Conservation (phyloP, 2,797 vertebrate genomes). For the Centropyge bicolor region DNA sequence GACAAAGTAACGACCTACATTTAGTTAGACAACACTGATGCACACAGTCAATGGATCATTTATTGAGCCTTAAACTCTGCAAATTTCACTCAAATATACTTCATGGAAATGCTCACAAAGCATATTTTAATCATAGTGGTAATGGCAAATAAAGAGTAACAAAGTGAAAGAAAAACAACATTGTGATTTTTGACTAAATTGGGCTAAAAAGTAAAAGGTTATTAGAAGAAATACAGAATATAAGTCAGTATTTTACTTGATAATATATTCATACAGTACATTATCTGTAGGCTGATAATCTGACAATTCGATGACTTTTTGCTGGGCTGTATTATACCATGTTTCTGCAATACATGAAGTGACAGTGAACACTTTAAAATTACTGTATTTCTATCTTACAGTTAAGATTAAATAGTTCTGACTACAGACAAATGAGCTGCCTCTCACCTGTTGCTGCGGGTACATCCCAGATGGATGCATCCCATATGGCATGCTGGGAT, state of each 20-base stretch:
- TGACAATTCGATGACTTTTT: not conserved
- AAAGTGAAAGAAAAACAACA: no score
- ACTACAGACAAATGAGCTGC: not conserved
- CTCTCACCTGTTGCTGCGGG: conserved; percentile 95
- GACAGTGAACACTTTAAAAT: not conserved
- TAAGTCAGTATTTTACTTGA: not conserved
- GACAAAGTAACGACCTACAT: not conserved
- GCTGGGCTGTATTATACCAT: not conserved
- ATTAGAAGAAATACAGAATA: not conserved
- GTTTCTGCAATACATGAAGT: not conserved
- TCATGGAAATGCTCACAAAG: no score
- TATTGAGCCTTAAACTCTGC: not conserved
- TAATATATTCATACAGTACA: not conserved
- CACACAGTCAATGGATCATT: not conserved
- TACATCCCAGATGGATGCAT: conserved; percentile 96
- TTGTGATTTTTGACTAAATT: no score
- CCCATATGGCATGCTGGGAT: conserved; percentile 93
- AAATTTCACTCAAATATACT: no score
- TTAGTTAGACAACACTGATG: not conserved
- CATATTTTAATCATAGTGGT: no score
- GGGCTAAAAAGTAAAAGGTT: not conserved
- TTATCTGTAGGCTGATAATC: not conserved
- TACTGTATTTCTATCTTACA: not conserved
- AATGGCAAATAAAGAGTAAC: no score
- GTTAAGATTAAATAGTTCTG: not conserved